Evolutionary conservation across 2,888 invertebrate genomes (phyloP).

Genomic region (Macroteleia sp.): DNA sequence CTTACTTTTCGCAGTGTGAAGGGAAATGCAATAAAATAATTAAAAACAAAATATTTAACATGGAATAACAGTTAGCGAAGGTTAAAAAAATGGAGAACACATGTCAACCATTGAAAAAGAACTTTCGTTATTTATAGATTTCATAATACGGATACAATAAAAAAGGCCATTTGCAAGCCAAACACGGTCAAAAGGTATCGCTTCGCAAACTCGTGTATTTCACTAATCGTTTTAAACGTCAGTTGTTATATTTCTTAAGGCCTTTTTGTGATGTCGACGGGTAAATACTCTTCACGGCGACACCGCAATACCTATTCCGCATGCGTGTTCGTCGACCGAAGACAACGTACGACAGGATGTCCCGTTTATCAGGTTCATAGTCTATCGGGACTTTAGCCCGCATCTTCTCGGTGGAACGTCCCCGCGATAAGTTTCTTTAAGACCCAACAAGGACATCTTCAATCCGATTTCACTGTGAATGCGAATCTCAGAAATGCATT

Average conservation of each 20-base stretch:
- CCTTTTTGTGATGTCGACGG: not conserved
- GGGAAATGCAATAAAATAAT: too few species aligned
- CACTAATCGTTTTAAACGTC: slow-evolving; percentile 10
- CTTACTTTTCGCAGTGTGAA: too few species aligned
- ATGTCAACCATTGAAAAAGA: too few species aligned
- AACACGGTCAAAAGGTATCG: not conserved
- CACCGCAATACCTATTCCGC: slow-evolving; percentile 8
- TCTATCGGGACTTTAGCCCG: slow-evolving; percentile 26
- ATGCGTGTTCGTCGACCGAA: slow-evolving; percentile 17
- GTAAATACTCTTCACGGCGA: slow-evolving; percentile 19
- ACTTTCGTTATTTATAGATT: not conserved
- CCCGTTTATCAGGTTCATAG: slow-evolving; percentile 45
- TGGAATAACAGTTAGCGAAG: too few species aligned
- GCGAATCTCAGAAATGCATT: slow-evolving; percentile 21
- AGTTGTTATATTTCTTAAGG: not conserved
- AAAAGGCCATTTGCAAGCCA: not conserved
- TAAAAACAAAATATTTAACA: too few species aligned
- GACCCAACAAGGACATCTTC: slow-evolving; percentile 29
- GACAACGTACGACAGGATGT: slow-evolving; percentile 16
- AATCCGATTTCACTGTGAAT: slow-evolving; percentile 26
- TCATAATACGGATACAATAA: not conserved
- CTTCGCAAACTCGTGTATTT: not conserved
- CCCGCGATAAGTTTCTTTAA: slow-evolving; percentile 18
- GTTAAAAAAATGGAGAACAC: too few species aligned
- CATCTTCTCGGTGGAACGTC: slow-evolving; percentile 16